phyloP scores from a whole-genome alignment of 2,113 vertebrate genomes.

The Pyrgilauda ruficollis region DNA sequence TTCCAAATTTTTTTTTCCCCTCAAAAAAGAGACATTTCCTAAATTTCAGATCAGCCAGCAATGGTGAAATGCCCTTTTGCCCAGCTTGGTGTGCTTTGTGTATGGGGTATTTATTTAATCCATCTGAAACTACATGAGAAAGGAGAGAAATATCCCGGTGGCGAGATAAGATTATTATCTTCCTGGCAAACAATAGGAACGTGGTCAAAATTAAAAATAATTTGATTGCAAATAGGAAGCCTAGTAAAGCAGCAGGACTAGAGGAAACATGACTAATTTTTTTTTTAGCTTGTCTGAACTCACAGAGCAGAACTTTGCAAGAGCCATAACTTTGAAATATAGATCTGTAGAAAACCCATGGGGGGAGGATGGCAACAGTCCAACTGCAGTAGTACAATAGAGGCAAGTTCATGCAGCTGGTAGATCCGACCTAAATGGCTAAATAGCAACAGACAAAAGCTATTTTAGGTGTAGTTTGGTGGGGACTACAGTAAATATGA shows the following conservation, averaged over 20 bases:
- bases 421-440: neutral
- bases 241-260: constrained; percentile 51
- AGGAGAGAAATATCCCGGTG: constrained; percentile 45
- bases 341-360: constrained; percentile 46
- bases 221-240: constrained; percentile 69
- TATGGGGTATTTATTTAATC: constrained; percentile 47
- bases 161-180: constrained; percentile 68
- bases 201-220: constrained; percentile 68
- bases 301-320: constrained; percentile 31
- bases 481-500: neutral
- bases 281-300: constrained; percentile 50
- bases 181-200: constrained; percentile 65
- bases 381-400: constrained; percentile 46
- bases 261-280: constrained; percentile 70
- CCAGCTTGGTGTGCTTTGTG: constrained; percentile 43
- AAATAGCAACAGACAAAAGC: constrained; percentile 5
- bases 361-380: constrained; percentile 35
- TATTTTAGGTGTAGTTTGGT: constrained; percentile 44
- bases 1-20: neutral
- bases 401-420: constrained; percentile 17
- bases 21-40: constrained; percentile 27
- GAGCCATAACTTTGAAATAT: constrained; percentile 55
- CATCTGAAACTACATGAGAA: constrained; percentile 60
- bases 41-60: constrained; percentile 17
- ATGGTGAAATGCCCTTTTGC: constrained; percentile 40